Base-by-base conservation (phyloP, 2,888 invertebrate species). In the Pycnomerus fuliginosus region DNA sequence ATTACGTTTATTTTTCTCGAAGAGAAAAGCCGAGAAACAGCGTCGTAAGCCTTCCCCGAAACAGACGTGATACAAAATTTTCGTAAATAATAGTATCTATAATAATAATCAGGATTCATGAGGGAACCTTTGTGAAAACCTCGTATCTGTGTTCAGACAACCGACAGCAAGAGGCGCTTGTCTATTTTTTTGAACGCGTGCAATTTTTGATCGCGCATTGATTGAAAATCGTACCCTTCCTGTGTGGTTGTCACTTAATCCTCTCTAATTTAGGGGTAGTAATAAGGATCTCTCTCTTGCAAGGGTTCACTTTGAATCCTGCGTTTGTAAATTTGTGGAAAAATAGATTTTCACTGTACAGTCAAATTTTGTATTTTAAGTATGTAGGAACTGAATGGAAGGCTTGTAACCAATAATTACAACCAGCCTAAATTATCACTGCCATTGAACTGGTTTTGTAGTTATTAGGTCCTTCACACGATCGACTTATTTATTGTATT, bases 1-100 rank as follows among this genome's bases (percentile, higher is more conserved):
- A 62, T 76, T 77, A 43, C 74, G 77, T 65, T 76, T 80, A 57
- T 73, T 71, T 61, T 71, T 65, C 45, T 47, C 52, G 22, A 42
- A 44, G 20, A 15, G 32, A 13, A 16, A 25, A 36, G 16, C 14
- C 56, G 22, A 72, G 52, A 75, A 74, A 51, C 66, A 67, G 43
- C 62, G 66, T 38, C 66, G 71, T 46, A 71, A 71, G 61, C 67
- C 67, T 40, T 53, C 56, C 51, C 49, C 52, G 50, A 58, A 56
- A 52, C 60, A 55, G 58, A 60, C 62, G 64, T 66, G 64, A 65
- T 65, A 63, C 47, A 60, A 55, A 54, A 37, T 56, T 53, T 52
- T 54, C 58, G 55, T 58, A 52, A 48, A 53, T 51, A 40, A 20
- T 48, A 44, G 52, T 53, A 50, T 51, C 50, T 56, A 41, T 51